A percentile compares a stretch with the other conserved stretches of the same genome.
phyloP scores from a whole-genome alignment of 92 coral and sea anemone genomes.

The Phenganax subtilis region DNA sequence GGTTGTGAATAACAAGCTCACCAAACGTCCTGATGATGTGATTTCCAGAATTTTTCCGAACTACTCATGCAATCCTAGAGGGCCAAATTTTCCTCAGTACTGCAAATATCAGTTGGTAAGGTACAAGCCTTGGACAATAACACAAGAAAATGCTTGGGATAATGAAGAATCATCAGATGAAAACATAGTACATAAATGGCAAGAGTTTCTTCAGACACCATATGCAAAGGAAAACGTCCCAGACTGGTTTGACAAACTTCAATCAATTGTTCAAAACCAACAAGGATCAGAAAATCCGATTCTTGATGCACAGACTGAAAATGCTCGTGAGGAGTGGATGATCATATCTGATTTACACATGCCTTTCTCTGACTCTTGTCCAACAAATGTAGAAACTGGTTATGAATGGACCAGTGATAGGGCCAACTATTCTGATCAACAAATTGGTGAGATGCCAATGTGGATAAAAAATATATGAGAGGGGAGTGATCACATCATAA shows the following conservation, averaged over 20 bases:
- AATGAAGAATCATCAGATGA: slow-evolving; percentile 56
- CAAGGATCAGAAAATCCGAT: slow-evolving; percentile 40
- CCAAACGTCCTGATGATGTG: slow-evolving; percentile 51
- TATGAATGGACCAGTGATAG: slow-evolving; percentile 15
- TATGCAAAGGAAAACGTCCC: slow-evolving; percentile 61
- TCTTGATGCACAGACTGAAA: slow-evolving; percentile 1
- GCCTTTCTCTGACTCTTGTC: slow-evolving; percentile 33
- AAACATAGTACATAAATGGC: slow-evolving; percentile 53
- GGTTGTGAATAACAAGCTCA: slow-evolving; percentile 51
- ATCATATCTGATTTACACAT: not conserved
- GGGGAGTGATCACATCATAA: slow-evolving; percentile 29
- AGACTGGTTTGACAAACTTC: slow-evolving; percentile 67
- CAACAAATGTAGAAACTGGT: not conserved
- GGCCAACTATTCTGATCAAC: slow-evolving; percentile 21
- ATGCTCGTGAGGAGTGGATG: not conserved
- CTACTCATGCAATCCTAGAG: slow-evolving; percentile 63
- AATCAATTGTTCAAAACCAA: slow-evolving; percentile 49
- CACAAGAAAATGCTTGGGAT: slow-evolving; percentile 56
- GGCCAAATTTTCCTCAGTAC: slow-evolving; percentile 52
- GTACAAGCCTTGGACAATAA: slow-evolving; percentile 58
- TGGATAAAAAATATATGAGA: slow-evolving; percentile 18
- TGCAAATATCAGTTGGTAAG: slow-evolving; percentile 62
- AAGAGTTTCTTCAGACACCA: slow-evolving; percentile 57
- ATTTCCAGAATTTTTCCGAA: slow-evolving; percentile 56
- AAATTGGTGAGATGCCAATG: not conserved